phyloP scores from a whole-genome alignment of 2,888 invertebrate genomes.

The Lasioglossum lativentre region DNA sequence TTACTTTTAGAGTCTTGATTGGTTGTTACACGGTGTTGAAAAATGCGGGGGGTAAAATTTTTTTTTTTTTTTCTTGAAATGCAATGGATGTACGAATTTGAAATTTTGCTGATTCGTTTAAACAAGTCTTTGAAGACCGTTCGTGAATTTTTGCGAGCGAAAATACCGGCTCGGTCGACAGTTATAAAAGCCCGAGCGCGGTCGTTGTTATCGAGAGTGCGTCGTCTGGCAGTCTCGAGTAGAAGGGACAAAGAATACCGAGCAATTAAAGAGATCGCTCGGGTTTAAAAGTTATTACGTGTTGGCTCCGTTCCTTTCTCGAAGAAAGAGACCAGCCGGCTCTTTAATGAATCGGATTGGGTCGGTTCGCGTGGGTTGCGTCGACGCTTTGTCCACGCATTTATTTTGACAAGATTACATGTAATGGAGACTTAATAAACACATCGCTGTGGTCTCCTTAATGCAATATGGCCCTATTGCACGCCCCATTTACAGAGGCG shows the following conservation, averaged over 20 bases:
- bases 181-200: neutral
- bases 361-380: constrained; percentile 50
- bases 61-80: no score
- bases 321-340: constrained; percentile 56
- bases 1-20: neutral
- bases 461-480: neutral
- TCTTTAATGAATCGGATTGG: constrained; percentile 59
- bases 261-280: constrained; percentile 15
- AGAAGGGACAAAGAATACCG: neutral
- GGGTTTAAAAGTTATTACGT: constrained; percentile 31
- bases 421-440: constrained; percentile 51
- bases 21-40: neutral
- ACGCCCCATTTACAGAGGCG: neutral
- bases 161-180: neutral
- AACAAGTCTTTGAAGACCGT: no score
- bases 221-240: neutral
- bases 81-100: no score
- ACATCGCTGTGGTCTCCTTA: neutral
- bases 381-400: constrained; percentile 44
- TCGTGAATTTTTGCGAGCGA: no score
- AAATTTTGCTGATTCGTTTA: no score
- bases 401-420: constrained; percentile 55
- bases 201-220: neutral
- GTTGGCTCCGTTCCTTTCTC: constrained; percentile 40
- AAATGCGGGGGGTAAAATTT: no score